Evolutionary conservation across 2,888 invertebrate species (phyloP).

Genomic region (Cephus pulcher): DNA sequence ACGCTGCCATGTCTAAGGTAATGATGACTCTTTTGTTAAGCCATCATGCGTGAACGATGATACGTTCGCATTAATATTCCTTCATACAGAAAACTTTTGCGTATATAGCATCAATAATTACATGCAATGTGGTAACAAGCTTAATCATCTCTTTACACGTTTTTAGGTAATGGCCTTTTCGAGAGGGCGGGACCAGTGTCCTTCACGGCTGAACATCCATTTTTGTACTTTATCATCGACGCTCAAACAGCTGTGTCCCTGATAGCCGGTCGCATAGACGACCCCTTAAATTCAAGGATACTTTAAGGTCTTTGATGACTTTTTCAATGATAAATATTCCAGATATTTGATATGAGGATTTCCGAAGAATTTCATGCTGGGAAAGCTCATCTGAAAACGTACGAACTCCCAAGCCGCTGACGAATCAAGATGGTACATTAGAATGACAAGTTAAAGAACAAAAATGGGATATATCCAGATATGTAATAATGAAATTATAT

Average conservation of each 20-base stretch:
- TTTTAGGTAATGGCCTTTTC: conserved; percentile 63
- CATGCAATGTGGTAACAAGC: not conserved
- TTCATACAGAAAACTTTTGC: not conserved
- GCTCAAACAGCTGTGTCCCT: conserved; percentile 82
- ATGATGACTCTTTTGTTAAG: not conserved
- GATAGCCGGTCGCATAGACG: conserved; percentile 85
- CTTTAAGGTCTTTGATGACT: conserved; percentile 67
- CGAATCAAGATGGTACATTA: not conserved
- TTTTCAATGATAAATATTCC: not conserved
- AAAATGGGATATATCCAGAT: not conserved
- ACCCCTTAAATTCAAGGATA: conserved; percentile 85
- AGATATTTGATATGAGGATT: not conserved
- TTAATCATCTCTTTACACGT: not conserved
- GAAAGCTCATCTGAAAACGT: not conserved
- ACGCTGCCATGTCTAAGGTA: not conserved
- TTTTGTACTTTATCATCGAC: conserved; percentile 88
- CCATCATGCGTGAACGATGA: not conserved
- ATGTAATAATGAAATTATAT: conserved; percentile 45
- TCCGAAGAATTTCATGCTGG: not conserved
- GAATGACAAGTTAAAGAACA: not conserved
- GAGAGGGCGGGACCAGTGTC: conserved; percentile 70
- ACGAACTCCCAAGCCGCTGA: not conserved
- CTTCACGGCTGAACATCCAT: conserved; percentile 85
- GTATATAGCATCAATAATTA: not conserved
- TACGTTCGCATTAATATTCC: not conserved